Base-by-base conservation (phyloP, 1,140 invertebrate species). In the Drosophila navojoa region DNA sequence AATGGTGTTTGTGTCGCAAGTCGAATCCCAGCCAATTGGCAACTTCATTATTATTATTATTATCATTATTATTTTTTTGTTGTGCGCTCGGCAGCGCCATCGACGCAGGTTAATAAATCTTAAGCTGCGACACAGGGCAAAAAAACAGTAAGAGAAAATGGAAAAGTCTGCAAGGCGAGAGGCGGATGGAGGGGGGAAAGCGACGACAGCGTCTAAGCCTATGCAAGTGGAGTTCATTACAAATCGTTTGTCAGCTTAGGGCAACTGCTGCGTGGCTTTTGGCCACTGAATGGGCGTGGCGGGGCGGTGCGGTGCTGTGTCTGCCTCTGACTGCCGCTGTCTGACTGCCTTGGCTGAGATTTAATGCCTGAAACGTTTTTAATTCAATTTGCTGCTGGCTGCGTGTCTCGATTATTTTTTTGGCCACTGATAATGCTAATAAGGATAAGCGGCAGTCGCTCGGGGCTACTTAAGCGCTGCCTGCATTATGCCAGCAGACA, bases 171-270 rank as follows among this genome's bases (percentile, higher is more conserved):
- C 22, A 13, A 13, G 19, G 11, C 15, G 13, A 16, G 16, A 15
- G 10, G 19, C 5, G 29, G n/a, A 19, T 1, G 38, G 45, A 22
- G 53, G 15, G 32, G 53, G 16, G 27, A 68, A 40, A 19, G 68
- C 32, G 67, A 57, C 59, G 68, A 69, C 69, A 62, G 22, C 60
- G 71, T 76, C 80, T 82, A 71, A 84, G 74, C 74, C 69, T 42
- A 68, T 62, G 55, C 52, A 68, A 64, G 74, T 50, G 49, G 82
- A 89, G 85, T 89, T 90, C 80, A 84, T 90, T 89, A 84, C 85
- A 89, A 89, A 90, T 89, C 84, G 84, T 90, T 89, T 82, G 79
- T 79, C 84, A 79, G 84, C 84, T 89, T 89, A 89, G 68, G 16
- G 15, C 54, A 54, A 35, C 16, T 45, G 42, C 16, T 15, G 42